Conservation (phyloP, 2,797 vertebrate genomes). For the Etheostoma nigrum region DNA sequence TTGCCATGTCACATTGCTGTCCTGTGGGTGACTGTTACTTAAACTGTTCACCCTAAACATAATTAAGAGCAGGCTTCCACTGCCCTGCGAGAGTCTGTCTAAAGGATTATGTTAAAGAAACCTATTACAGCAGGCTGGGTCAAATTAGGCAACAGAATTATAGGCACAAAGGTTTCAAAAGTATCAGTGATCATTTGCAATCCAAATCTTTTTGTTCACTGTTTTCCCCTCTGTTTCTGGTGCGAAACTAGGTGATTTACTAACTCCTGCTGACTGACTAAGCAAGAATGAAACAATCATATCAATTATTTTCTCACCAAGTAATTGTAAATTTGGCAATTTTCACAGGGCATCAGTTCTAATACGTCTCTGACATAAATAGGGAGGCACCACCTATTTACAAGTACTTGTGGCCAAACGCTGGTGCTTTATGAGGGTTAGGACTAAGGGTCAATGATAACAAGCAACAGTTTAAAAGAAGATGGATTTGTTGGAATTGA, state of each 20-base stretch:
- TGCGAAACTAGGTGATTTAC: constrained; percentile 8
- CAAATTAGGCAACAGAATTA: constrained; percentile 58
- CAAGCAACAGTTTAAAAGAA: constrained; percentile 77
- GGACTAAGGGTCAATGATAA: constrained; percentile 81
- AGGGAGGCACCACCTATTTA: constrained; percentile 68
- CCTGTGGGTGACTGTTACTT: constrained; percentile 63
- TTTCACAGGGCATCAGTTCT: constrained; percentile 50
- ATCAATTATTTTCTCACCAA: constrained; percentile 18
- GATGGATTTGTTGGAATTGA: constrained; percentile 79
- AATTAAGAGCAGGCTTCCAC: constrained; percentile 67
- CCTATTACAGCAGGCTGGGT: constrained; percentile 44
- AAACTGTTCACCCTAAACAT: constrained; percentile 62
- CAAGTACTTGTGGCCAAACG: constrained; percentile 65
- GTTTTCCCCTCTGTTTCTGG: constrained; percentile 23
- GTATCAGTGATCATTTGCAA: constrained; percentile 15
- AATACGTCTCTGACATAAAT: constrained; percentile 66
- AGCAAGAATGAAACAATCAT: constrained; percentile 13
- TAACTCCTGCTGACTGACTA: constrained; percentile 16
- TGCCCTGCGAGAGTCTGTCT: constrained; percentile 34
- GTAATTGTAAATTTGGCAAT: constrained; percentile 37
- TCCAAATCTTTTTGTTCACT: constrained; percentile 12
- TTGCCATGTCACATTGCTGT: constrained; percentile 35
- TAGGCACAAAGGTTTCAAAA: constrained; percentile 28
- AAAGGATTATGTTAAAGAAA: constrained; percentile 56
- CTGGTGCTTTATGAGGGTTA: constrained; percentile 77